phyloP scores from a whole-genome alignment of 2,797 vertebrate genomes.

The Carcharodon carcharias region DNA sequence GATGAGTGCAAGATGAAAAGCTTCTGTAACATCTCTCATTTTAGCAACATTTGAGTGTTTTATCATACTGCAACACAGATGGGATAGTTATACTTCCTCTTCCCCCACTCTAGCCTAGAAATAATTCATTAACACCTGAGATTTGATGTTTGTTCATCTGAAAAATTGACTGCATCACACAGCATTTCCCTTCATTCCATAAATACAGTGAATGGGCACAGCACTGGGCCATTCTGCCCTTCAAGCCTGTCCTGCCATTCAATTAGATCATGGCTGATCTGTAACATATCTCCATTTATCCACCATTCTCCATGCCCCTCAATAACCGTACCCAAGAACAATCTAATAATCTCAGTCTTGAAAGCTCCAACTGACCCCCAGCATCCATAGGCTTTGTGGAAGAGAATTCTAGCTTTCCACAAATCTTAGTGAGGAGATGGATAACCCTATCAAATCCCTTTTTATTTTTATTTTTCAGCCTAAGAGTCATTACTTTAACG shows the following conservation, averaged over 20 bases:
- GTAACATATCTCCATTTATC: not conserved
- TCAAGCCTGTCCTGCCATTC: not conserved
- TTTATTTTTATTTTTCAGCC: not conserved
- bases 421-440: not conserved
- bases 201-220: not conserved
- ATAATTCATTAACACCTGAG: not conserved
- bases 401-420: not conserved
- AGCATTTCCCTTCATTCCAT: not conserved
- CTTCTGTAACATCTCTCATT: no score
- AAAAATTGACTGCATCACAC: not conserved
- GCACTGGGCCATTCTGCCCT: not conserved
- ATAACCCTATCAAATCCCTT: not conserved
- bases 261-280: not conserved
- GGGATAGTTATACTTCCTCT: not conserved
- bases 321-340: not conserved
- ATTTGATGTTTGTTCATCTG: not conserved
- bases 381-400: not conserved
- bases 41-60: not conserved
- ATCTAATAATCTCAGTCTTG: not conserved
- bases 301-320: not conserved
- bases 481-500: not conserved
- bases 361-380: not conserved
- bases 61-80: not conserved
- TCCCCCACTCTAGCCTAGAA: not conserved
- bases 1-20: no score